Evolutionary conservation across 1,140 invertebrate species (phyloP).

Genomic region (Cydia splendana): DNA sequence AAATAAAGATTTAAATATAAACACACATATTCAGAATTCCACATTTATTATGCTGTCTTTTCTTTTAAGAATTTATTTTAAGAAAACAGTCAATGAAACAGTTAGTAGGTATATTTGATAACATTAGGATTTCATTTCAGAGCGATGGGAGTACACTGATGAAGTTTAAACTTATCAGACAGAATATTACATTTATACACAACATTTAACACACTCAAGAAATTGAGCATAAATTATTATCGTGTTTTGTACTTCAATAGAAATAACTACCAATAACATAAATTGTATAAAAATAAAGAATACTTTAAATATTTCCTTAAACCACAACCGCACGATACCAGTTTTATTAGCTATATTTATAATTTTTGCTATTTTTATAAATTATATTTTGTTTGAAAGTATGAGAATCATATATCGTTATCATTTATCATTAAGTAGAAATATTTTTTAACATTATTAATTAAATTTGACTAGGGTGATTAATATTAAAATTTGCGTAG

Average conservation of each 20-base stretch:
- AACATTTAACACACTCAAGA: slow-evolving; percentile 29
- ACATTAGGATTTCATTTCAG: neutral
- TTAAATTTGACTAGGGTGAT: neutral
- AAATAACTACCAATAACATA: slow-evolving; percentile 13
- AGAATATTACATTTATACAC: slow-evolving; percentile 28
- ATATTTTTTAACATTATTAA: neutral
- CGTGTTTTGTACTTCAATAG: slow-evolving; percentile 24
- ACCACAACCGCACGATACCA: neutral
- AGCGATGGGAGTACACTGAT: neutral
- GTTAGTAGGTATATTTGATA: neutral
- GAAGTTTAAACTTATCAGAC: slow-evolving; percentile 1
- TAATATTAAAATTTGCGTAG: neutral
- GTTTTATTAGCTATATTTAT: neutral
- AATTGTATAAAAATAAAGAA: slow-evolving; percentile 19
- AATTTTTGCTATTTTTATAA: neutral
- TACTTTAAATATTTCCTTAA: neutral
- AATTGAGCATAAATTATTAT: slow-evolving; percentile 33
- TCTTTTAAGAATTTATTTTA: neutral
- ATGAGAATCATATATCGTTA: neutral
- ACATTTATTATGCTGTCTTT: slow-evolving; percentile 11
- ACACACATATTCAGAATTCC: slow-evolving; percentile 7
- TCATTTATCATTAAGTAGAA: neutral
- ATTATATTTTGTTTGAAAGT: neutral
- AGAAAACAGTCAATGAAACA: slow-evolving; percentile 13
- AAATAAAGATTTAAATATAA: slow-evolving; percentile 3